These are phyloP conservation scores for Trichonephila inaurata DNA, from an alignment of 1,140 invertebrate genomes.

Conservation along the genomic window DNA sequence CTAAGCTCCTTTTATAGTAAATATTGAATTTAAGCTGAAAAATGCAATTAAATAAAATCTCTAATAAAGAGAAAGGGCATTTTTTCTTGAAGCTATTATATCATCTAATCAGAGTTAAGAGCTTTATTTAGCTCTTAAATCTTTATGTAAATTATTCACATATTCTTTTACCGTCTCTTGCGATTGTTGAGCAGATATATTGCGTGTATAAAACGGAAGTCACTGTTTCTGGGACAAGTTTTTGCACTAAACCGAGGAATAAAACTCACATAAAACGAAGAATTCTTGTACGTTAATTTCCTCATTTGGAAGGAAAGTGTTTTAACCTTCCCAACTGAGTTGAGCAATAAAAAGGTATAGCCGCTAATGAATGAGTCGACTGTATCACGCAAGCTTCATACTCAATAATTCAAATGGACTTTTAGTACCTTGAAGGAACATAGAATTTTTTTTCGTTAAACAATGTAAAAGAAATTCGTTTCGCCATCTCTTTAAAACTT, in stretches of 20 bases:
- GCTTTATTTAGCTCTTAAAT: not conserved
- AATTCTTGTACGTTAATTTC: slow-evolving; percentile 36
- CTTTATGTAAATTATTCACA: slow-evolving; percentile 3
- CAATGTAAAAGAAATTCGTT: too few species aligned
- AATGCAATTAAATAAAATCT: too few species aligned
- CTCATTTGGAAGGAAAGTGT: slow-evolving; percentile 15
- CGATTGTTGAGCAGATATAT: not conserved
- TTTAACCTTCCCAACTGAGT: not conserved
- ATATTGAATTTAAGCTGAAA: too few species aligned
- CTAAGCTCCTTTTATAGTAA: too few species aligned
- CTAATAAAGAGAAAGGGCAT: too few species aligned
- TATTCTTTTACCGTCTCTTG: not conserved
- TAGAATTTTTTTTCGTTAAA: not conserved
- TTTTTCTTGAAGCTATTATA: not conserved
- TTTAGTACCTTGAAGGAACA: not conserved
- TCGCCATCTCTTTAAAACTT: too few species aligned
- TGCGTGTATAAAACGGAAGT: not conserved
- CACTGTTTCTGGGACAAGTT: slow-evolving; percentile 2
- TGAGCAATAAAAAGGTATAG: slow-evolving; percentile 13
- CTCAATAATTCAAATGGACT: slow-evolving; percentile 4
- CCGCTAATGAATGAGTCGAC: not conserved
- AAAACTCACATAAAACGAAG: slow-evolving; percentile 36
- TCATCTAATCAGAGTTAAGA: not conserved
- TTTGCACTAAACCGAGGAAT: slow-evolving; percentile 49
- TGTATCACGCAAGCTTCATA: not conserved